phyloP scores from a whole-genome alignment of 2,113 vertebrate genomes.

The Pteruthius melanotis region DNA sequence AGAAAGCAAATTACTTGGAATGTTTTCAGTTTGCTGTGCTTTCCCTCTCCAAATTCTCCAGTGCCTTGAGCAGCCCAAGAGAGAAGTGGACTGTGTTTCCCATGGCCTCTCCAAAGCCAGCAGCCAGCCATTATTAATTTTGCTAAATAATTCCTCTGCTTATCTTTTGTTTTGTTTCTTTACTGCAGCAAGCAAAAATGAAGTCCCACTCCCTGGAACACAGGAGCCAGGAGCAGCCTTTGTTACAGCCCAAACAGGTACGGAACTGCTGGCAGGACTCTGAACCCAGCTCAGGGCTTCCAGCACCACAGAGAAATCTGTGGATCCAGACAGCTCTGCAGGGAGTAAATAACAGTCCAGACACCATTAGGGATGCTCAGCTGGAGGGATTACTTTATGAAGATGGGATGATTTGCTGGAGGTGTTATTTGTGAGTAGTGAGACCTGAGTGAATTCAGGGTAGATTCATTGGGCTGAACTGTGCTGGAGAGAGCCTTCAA shows the following conservation, averaged over 20 bases:
- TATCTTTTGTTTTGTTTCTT: constrained; percentile 25
- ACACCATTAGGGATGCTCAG: neutral
- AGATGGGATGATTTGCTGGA: neutral
- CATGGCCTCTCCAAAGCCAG: neutral
- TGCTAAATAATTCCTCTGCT: neutral
- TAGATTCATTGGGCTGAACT: neutral
- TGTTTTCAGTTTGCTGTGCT: neutral
- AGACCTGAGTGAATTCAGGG: neutral
- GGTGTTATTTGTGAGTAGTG: neutral
- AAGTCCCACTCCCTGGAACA: constrained; percentile 89
- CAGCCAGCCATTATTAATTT: neutral
- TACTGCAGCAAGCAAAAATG: constrained; percentile 83
- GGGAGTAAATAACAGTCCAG: constrained; percentile 20
- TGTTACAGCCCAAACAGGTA: constrained; percentile 94
- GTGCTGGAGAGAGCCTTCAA: neutral
- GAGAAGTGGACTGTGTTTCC: neutral
- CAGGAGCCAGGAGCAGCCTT: constrained; percentile 83
- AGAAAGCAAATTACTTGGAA: neutral
- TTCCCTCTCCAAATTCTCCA: neutral
- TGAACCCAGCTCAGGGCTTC: neutral
- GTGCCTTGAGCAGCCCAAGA: neutral
- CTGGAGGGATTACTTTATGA: constrained; percentile 1
- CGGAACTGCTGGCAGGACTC: neutral
- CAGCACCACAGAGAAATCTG: neutral
- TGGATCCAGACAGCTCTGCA: constrained; percentile 14